A percentile compares a stretch with the other conserved stretches of the same genome.
These are phyloP conservation scores for Rhea americana DNA, from an alignment of 2,113 vertebrate species.

Conservation along the genomic window DNA sequence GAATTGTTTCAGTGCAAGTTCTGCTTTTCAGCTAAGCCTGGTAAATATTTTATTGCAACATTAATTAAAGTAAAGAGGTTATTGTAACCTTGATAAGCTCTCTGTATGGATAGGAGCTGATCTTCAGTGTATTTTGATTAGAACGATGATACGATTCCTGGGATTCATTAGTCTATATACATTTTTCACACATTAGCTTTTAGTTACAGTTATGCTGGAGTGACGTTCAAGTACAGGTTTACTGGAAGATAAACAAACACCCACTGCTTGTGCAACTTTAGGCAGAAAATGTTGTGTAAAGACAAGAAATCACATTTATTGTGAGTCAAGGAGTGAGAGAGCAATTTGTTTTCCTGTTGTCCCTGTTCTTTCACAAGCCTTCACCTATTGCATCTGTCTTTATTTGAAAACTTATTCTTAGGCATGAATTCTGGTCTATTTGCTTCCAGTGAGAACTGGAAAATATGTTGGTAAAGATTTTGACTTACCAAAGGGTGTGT, in stretches of 20 bases:
- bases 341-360: background rate
- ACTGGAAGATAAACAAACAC: background rate
- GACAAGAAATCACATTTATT: background rate
- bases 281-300: background rate
- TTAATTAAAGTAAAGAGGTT: background rate
- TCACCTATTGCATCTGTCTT: background rate
- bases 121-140: background rate
- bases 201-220: background rate
- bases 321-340: background rate
- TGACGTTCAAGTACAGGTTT: background rate
- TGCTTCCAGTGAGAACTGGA: background rate
- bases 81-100: background rate
- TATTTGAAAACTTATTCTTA: background rate
- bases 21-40: background rate
- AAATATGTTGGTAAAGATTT: background rate
- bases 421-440: background rate
- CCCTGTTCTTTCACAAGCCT: background rate
- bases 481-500: background rate
- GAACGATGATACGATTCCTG: background rate
- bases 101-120: background rate
- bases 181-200: background rate
- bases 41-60: background rate
- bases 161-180: background rate
- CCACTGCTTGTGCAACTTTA: background rate
- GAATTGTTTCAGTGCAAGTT: background rate